Evolutionary conservation across 2,888 invertebrate genomes (phyloP).

Genomic region (Beris chalybata): DNA sequence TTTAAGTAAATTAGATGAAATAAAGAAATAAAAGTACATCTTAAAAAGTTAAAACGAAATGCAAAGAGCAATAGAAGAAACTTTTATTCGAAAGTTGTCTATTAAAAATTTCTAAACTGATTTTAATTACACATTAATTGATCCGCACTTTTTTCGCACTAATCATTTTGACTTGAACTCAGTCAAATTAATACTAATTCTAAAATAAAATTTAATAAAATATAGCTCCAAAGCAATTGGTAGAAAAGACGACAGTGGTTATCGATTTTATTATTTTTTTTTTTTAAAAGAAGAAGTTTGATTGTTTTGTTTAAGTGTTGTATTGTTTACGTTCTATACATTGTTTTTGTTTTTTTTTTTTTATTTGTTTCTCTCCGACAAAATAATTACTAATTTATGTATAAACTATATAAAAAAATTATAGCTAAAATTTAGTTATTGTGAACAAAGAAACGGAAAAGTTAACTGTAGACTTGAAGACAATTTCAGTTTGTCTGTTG

Average conservation of each 20-base stretch:
- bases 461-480: too few relatives aligned
- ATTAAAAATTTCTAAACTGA: not conserved
- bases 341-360: too few relatives aligned
- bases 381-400: too few relatives aligned
- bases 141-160: slow-evolving; percentile 10
- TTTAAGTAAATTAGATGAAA: slow-evolving; percentile 25
- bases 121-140: not conserved
- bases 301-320: too few relatives aligned
- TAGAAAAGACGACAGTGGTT: not conserved
- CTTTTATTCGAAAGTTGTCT: slow-evolving; percentile 10
- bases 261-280: too few relatives aligned
- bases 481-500: too few relatives aligned
- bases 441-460: slow-evolving; percentile 21
- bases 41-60: slow-evolving; percentile 26
- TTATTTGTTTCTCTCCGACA: too few relatives aligned
- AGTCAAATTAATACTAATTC: slow-evolving; percentile 12
- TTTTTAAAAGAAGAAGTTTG: too few relatives aligned
- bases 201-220: too few relatives aligned
- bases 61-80: slow-evolving; percentile 27
- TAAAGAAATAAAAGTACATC: slow-evolving; percentile 21
- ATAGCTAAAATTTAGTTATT: slow-evolving; percentile 11
- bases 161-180: slow-evolving; percentile 10
- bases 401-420: slow-evolving; percentile 2
- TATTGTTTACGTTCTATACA: too few relatives aligned
- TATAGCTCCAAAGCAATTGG: too few relatives aligned